Percentiles rank a stretch among this genome's conserved stretches.
Evolutionary conservation across 2,113 vertebrate species (phyloP).

Genomic region (Takifugu flavidus): DNA sequence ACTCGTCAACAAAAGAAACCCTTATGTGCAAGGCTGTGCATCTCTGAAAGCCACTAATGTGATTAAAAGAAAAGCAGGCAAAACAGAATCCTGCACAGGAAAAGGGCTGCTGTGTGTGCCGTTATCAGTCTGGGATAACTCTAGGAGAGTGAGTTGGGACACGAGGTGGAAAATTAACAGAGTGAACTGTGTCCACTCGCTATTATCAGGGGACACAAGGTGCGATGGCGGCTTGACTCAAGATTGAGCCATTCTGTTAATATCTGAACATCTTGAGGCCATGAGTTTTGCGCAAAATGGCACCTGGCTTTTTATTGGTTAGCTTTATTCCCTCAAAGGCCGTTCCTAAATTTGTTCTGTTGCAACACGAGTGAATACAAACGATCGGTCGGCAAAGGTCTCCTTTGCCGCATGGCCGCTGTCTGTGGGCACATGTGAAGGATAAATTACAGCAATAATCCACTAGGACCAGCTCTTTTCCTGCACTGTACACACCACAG

Average conservation of each 20-base stretch:
- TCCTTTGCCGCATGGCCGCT: no score
- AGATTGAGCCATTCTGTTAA: slow-evolving; percentile 12
- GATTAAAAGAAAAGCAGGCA: slow-evolving; percentile 7
- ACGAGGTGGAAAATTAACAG: slow-evolving; percentile 62
- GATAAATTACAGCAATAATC: slow-evolving; percentile 7
- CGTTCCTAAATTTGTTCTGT: neutral
- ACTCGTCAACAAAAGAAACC: neutral
- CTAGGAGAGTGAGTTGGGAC: slow-evolving; percentile 29
- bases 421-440: neutral
- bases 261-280: slow-evolving; percentile 41
- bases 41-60: neutral
- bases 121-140: slow-evolving; percentile 43
- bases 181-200: slow-evolving; percentile 49
- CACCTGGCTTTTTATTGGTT: slow-evolving; percentile 5
- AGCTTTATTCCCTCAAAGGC: slow-evolving; percentile 25
- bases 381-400: no score
- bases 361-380: neutral
- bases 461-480: slow-evolving; percentile 25
- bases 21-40: slow-evolving; percentile 16
- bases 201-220: slow-evolving; percentile 44
- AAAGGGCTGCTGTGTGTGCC: slow-evolving; percentile 3
- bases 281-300: slow-evolving; percentile 35
- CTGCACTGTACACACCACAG: slow-evolving; percentile 1
- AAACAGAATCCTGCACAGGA: slow-evolving; percentile 2
- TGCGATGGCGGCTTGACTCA: slow-evolving; percentile 23